These are phyloP conservation scores for Macropus fuliginosus DNA, from an alignment of 2,797 vertebrate genomes.

Conservation along the genomic window DNA sequence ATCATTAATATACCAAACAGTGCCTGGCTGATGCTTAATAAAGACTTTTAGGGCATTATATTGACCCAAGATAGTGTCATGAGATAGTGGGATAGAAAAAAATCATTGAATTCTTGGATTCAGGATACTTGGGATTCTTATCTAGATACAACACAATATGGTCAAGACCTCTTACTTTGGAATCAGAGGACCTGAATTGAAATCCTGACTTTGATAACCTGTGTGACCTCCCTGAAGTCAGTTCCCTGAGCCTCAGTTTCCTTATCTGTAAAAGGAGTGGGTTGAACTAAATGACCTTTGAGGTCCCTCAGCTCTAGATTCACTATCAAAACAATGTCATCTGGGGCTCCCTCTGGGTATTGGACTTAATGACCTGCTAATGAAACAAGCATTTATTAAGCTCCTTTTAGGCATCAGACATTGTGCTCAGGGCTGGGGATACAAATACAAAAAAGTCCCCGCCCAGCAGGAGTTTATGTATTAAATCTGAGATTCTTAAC, in stretches of 20 bases:
- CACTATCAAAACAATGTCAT: not conserved
- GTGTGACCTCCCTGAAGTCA: not conserved
- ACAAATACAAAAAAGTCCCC: not conserved
- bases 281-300: not conserved
- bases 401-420: not conserved
- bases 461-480: not conserved
- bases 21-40: not conserved
- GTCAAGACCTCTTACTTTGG: not conserved
- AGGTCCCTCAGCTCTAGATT: not conserved
- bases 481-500: not conserved
- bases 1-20: not conserved
- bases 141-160: not conserved
- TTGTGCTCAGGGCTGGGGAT: not conserved
- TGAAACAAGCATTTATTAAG: not conserved
- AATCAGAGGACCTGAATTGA: not conserved
- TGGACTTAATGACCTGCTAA: not conserved
- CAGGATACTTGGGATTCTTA: not conserved
- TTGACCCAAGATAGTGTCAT: not conserved
- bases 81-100: not conserved
- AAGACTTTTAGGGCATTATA: not conserved
- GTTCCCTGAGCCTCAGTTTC: not conserved
- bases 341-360: not conserved
- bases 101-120: not conserved
- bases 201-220: not conserved
- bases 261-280: not conserved